phyloP scores from a whole-genome alignment of 2,797 vertebrate species.

The Anomalospiza imberbis region DNA sequence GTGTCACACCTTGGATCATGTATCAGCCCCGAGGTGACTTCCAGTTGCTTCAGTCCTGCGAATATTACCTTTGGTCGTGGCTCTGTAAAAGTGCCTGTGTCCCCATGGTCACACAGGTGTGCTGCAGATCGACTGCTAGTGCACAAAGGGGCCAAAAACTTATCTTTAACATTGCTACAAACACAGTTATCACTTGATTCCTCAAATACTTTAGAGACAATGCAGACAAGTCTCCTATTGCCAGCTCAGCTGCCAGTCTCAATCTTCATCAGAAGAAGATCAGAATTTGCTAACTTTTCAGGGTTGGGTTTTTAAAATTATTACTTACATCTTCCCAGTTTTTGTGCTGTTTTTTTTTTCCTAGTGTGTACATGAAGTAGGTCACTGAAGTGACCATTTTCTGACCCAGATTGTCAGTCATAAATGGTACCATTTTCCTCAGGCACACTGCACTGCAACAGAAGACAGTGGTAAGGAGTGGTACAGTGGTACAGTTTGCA shows the following conservation, averaged over 20 bases:
- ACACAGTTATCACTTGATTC: neutral
- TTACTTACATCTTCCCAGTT: neutral
- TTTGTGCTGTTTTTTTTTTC: neutral
- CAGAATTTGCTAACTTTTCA: neutral
- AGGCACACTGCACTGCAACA: neutral
- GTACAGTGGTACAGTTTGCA: neutral
- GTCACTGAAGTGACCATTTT: neutral
- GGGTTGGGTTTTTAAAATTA: accelerated
- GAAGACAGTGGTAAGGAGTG: neutral
- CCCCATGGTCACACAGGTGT: neutral
- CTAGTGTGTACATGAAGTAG: neutral
- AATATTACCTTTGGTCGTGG: neutral
- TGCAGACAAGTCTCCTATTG: neutral
- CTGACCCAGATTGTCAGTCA: neutral
- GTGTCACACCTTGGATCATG: neutral
- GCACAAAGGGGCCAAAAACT: neutral
- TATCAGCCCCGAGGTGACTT: neutral
- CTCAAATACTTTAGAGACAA: neutral
- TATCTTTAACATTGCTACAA: neutral
- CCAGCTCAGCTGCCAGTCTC: neutral
- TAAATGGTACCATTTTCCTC: neutral
- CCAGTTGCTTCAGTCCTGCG: neutral
- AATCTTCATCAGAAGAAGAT: neutral
- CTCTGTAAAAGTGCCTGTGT: neutral
- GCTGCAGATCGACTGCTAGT: neutral